Base-by-base conservation (phyloP, 2,888 invertebrate genomes). In the Amiota mariae region DNA sequence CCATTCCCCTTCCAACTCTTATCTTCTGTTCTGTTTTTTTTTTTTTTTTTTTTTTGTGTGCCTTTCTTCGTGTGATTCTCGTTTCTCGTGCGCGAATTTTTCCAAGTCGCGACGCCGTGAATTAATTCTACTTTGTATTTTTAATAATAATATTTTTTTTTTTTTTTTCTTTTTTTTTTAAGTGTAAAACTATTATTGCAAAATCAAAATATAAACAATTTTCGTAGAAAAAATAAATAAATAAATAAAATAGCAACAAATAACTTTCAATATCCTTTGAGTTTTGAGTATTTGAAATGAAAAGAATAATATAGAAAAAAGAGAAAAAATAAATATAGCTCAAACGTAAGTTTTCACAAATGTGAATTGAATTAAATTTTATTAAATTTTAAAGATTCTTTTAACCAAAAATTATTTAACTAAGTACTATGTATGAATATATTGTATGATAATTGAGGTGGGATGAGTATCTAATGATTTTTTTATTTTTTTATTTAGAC, bases 261-360 rank as follows among this genome's bases (percentile, higher is more conserved):
- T 10, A 12, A 0, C 36, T 36, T 46, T n/a, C 46, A n/a, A 8
- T 59, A 11, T n/a, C 24, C 18, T 59, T 46, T 61, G 61, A 36
- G 63, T 46, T 63, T 11, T 8, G 18, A 24, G 3, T 24, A 59
- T 6, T 36, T 63, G 18, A 59, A 20, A 12, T 18, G 2, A 66
- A 49, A 48, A 20, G 49, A 48, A 18, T 12, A 11, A 66, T 6
- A 0, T 36, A 0, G 1, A 0, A 36, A 24, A 24, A n/a, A n/a
- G n/a, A n/a, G n/a, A n/a, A n/a, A n/a, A n/a, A n/a, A n/a, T 24
- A 36, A 48, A 66, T 48, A 48, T 66, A 49, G 15, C 49, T 66
- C 49, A 18, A 66, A 66, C 49, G 66, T 66, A 66, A 48, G 66
- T 66, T 66, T 36, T 36, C 0, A 36, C 2, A 6, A 36, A 36